Evolutionary conservation across 2,113 vertebrate species (phyloP).

Genomic region (human): GRCh38 chr9:65433501-65434000

Average conservation of each 20-base stretch:
- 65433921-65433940: not conserved
- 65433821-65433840: not conserved
- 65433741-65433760: fast-evolving
- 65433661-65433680: not conserved
- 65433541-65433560: not conserved
- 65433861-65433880: not conserved
- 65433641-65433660: fast-evolving
- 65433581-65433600: fast-evolving
- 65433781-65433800: fast-evolving
- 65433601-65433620: fast-evolving
- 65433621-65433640: fast-evolving
- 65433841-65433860: not conserved
- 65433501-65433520: fast-evolving
- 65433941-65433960: not conserved
- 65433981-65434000: not conserved
- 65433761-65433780: not conserved
- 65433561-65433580: not conserved
- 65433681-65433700: fast-evolving
- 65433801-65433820: fast-evolving
- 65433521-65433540: fast-evolving
- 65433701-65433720: fast-evolving
- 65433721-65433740: not conserved
- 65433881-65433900: not conserved
- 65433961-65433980: not conserved
- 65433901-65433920: not conserved